A percentile compares a stretch with the other conserved stretches of the same genome.
These are phyloP conservation scores for Acanthosoma haemorrhoidale DNA, from an alignment of 2,888 invertebrate species.

Conservation along the genomic window DNA sequence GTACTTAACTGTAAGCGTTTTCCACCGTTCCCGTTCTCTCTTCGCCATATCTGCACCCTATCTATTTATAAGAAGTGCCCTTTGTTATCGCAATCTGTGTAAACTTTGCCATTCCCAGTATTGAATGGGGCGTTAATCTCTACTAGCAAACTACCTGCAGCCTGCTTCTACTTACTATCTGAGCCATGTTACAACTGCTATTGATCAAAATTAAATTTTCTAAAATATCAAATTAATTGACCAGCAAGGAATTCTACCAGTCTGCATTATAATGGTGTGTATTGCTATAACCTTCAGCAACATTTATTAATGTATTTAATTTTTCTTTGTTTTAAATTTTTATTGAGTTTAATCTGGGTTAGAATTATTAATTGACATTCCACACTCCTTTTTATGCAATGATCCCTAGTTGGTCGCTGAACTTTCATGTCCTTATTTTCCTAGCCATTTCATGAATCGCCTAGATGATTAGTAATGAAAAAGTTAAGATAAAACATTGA, in stretches of 20 bases:
- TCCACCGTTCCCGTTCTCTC: neutral
- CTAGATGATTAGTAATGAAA: no score
- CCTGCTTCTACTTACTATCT: neutral
- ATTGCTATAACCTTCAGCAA: no score
- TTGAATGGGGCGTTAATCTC: neutral
- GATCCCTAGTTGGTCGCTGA: no score
- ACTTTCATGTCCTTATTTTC: no score
- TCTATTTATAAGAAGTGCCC: neutral
- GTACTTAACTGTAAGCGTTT: neutral
- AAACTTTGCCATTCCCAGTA: neutral
- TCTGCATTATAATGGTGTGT: neutral
- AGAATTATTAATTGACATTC: no score
- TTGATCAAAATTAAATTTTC: neutral
- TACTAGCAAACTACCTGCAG: neutral
- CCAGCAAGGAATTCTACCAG: neutral
- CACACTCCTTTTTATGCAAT: no score
- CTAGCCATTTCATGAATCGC: no score
- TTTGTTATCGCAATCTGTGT: neutral
- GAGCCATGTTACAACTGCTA: neutral
- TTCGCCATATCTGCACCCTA: neutral
- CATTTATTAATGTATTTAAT: no score
- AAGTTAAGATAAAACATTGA: no score
- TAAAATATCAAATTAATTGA: neutral
- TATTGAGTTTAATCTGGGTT: no score
- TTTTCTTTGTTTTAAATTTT: no score